Conservation (phyloP, 2,113 vertebrate genomes). For the Chauna torquata region DNA sequence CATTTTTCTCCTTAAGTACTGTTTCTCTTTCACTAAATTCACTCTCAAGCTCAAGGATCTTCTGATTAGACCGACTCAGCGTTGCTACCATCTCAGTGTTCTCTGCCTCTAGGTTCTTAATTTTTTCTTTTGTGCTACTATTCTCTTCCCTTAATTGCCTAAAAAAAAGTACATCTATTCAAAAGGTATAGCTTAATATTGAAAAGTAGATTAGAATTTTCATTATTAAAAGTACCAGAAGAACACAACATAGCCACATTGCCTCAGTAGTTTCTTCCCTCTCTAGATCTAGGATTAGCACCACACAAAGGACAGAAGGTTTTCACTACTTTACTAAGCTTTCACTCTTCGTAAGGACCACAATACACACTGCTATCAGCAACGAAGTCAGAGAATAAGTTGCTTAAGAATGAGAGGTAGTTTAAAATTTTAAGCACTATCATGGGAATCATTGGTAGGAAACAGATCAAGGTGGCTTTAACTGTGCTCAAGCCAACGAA, state of each 20-base stretch:
- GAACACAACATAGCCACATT: background rate
- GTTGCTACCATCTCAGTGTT: conserved; percentile 75
- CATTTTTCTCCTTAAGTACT: conserved; percentile 70
- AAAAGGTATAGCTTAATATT: background rate
- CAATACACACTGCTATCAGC: background rate
- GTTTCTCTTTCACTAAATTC: conserved; percentile 78
- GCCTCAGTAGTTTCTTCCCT: background rate
- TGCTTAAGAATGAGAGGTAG: no score
- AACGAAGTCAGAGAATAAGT: background rate
- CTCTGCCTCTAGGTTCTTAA: conserved; percentile 71
- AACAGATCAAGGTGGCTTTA: background rate
- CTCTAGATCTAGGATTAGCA: background rate
- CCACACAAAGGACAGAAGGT: background rate
- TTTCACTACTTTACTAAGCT: background rate
- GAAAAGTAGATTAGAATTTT: background rate
- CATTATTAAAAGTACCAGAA: background rate
- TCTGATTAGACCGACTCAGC: conserved; percentile 75
- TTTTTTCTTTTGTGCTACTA: conserved; percentile 66
- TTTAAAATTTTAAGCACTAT: background rate
- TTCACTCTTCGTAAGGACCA: background rate
- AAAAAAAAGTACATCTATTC: background rate
- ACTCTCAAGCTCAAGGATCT: conserved; percentile 75
- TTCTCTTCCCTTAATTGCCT: conserved; percentile 83
- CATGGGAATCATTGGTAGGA: background rate
- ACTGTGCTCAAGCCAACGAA: background rate